Evolutionary conservation across 2,797 vertebrate genomes (phyloP).

Genomic region (Ctenopoma kingsleyae): DNA sequence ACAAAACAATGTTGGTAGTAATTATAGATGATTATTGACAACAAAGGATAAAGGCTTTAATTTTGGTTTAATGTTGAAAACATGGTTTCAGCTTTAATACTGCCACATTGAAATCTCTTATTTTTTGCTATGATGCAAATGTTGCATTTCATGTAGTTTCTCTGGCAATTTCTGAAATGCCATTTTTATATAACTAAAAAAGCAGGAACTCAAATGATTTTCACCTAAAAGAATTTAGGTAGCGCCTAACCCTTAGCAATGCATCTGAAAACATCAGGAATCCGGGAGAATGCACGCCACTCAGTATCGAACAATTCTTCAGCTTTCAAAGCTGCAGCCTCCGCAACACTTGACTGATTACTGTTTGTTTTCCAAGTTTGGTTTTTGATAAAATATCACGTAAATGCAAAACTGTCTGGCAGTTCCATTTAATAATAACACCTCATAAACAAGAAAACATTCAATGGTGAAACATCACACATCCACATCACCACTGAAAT

Average conservation of each 20-base stretch:
- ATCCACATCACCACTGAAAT: constrained; percentile 9
- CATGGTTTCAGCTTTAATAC: neutral
- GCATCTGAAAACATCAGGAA: constrained; percentile 26
- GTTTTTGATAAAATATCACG: constrained; percentile 50
- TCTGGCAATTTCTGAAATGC: constrained; percentile 6
- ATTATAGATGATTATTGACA: constrained; percentile 23
- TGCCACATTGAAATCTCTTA: constrained; percentile 26
- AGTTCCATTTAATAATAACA: constrained; percentile 41
- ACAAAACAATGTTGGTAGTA: constrained; percentile 22
- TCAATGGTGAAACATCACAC: constrained; percentile 28
- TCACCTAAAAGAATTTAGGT: neutral
- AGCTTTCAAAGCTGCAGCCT: constrained; percentile 31
- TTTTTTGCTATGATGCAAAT: constrained; percentile 14
- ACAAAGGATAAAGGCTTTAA: constrained; percentile 28
- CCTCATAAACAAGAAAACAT: constrained; percentile 31
- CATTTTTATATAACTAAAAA: constrained; percentile 5
- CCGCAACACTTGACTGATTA: constrained; percentile 47
- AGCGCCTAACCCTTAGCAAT: neutral
- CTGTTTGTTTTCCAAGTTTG: constrained; percentile 54
- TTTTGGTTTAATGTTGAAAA: constrained; percentile 22
- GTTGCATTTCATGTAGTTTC: constrained; percentile 12
- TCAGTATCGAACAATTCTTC: constrained; percentile 24
- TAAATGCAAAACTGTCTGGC: constrained; percentile 40
- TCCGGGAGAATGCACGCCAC: constrained; percentile 2
- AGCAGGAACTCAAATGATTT: constrained; percentile 8